Conservation (phyloP, 2,888 invertebrate genomes). For the Sisyra nigra region DNA sequence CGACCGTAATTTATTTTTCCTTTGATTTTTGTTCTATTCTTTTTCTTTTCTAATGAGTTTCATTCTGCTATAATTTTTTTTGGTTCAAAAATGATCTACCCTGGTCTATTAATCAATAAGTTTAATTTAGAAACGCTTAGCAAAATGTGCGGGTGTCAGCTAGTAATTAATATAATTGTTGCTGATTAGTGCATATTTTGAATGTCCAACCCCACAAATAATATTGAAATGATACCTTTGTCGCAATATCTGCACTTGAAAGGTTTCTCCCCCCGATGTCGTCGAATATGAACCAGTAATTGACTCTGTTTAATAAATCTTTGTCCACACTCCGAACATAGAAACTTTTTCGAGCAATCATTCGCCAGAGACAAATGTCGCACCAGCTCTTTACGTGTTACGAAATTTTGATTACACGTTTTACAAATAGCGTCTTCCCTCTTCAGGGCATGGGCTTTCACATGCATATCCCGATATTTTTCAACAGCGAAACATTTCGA, state of each 20-base stretch:
- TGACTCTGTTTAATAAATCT: constrained; percentile 40
- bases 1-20: too few relatives aligned
- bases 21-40: too few relatives aligned
- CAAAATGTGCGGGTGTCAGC: too few relatives aligned
- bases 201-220: too few relatives aligned
- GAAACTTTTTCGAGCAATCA: constrained; percentile 33
- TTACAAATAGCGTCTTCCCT: constrained; percentile 23
- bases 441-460: constrained; percentile 25
- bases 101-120: too few relatives aligned
- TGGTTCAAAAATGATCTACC: too few relatives aligned
- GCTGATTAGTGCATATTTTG: too few relatives aligned
- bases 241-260: constrained; percentile 40
- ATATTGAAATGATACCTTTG: constrained; percentile 28
- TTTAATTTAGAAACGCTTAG: too few relatives aligned
- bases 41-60: too few relatives aligned
- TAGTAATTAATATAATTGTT: too few relatives aligned
- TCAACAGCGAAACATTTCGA: constrained; percentile 33
- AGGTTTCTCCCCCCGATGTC: constrained; percentile 41
- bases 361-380: constrained; percentile 38
- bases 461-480: constrained; percentile 35
- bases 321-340: constrained; percentile 41
- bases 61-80: too few relatives aligned
- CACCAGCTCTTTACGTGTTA: constrained; percentile 32
- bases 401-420: constrained; percentile 26
- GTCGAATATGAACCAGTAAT: constrained; percentile 37